A percentile compares a stretch with the other conserved stretches of the same genome.
These are phyloP conservation scores for Epinotia brunnichana DNA, from an alignment of 2,888 invertebrate genomes.

Conservation along the genomic window DNA sequence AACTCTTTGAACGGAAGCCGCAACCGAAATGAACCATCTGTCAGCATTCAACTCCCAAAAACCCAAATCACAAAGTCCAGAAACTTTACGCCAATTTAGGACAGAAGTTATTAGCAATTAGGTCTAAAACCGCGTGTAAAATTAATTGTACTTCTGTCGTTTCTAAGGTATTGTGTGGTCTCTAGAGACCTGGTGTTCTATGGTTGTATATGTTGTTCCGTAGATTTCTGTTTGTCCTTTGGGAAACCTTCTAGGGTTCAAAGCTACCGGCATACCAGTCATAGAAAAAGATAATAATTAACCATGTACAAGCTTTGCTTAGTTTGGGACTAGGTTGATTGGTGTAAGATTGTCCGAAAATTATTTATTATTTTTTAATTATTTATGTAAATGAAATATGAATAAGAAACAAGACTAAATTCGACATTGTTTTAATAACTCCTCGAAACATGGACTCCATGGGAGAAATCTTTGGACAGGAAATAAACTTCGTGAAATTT, in stretches of 20 bases:
- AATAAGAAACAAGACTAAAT: too few species aligned
- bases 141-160: not conserved
- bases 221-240: not conserved
- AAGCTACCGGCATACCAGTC: not conserved
- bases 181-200: not conserved
- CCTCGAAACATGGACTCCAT: too few species aligned
- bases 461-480: too few species aligned
- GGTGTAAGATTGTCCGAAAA: too few species aligned
- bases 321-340: too few species aligned
- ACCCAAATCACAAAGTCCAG: not conserved
- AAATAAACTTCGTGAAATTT: too few species aligned
- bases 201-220: not conserved
- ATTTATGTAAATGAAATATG: too few species aligned
- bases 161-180: not conserved
- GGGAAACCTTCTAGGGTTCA: not conserved
- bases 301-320: too few species aligned
- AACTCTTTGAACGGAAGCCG: conserved; percentile 28
- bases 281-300: too few species aligned
- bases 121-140: not conserved
- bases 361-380: too few species aligned
- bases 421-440: too few species aligned
- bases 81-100: not conserved
- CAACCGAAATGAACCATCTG: not conserved
- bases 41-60: conserved; percentile 11
- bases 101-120: not conserved